phyloP scores from a whole-genome alignment of 2,888 invertebrate genomes.

The Cheilosia variabilis region DNA sequence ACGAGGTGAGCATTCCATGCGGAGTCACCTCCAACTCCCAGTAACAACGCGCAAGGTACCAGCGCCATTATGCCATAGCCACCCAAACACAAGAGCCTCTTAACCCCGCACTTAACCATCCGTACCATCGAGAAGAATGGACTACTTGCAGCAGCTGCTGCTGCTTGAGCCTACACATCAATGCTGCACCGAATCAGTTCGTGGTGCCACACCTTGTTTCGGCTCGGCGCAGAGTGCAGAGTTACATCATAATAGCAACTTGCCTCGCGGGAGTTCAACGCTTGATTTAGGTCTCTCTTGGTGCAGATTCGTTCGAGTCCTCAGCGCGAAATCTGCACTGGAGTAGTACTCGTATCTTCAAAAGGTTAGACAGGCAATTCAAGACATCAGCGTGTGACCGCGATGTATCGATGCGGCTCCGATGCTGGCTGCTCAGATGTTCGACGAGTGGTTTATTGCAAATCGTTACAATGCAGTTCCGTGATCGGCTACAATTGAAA shows the following conservation, averaged over 20 bases:
- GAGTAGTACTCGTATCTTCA: not conserved
- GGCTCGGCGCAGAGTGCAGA: slow-evolving; percentile 12
- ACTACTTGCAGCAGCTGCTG: slow-evolving; percentile 12
- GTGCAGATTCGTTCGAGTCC: slow-evolving; percentile 37
- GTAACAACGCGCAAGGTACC: not conserved
- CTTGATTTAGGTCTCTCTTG: slow-evolving; percentile 58
- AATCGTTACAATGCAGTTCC: slow-evolving; percentile 47
- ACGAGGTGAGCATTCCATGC: not conserved
- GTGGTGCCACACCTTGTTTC: slow-evolving; percentile 58
- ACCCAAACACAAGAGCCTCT: slow-evolving; percentile 3
- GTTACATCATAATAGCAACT: slow-evolving; percentile 64
- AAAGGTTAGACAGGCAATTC: slow-evolving; percentile 62
- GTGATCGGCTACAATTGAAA: slow-evolving; percentile 64
- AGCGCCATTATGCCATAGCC: slow-evolving; percentile 5
- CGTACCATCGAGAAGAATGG: slow-evolving; percentile 29
- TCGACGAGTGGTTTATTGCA: slow-evolving; percentile 33
- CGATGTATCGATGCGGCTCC: slow-evolving; percentile 24
- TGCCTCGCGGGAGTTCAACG: slow-evolving; percentile 56
- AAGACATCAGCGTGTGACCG: slow-evolving; percentile 59
- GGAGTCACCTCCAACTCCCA: slow-evolving; percentile 28
- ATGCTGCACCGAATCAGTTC: slow-evolving; percentile 38
- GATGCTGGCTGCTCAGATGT: not conserved
- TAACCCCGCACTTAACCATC: slow-evolving; percentile 39
- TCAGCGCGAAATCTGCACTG: slow-evolving; percentile 12
- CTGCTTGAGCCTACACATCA: slow-evolving; percentile 29